These are phyloP conservation scores for Whitmania pigra DNA, from an alignment of 1,140 invertebrate species.

Conservation along the genomic window DNA sequence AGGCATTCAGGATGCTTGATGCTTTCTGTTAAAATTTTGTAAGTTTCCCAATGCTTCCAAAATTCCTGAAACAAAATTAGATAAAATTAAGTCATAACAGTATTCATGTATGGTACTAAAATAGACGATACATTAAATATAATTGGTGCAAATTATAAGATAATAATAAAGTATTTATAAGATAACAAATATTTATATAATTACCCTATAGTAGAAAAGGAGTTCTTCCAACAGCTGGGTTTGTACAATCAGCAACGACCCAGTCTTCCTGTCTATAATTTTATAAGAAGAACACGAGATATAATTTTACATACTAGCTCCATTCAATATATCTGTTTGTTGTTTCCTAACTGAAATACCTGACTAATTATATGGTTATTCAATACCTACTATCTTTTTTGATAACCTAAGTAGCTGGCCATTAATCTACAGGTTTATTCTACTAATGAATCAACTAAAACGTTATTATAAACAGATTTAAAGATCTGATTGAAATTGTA, in stretches of 20 bases:
- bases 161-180: too few relatives aligned
- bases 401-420: too few relatives aligned
- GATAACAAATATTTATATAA: too few relatives aligned
- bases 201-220: slow-evolving; percentile 33
- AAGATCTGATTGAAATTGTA: too few relatives aligned
- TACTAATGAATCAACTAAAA: too few relatives aligned
- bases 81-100: not conserved
- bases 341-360: not conserved
- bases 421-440: too few relatives aligned
- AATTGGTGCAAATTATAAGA: not conserved
- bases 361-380: too few relatives aligned
- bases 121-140: not conserved
- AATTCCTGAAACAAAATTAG: slow-evolving; percentile 31
- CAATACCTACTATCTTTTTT: too few relatives aligned
- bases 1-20: slow-evolving; percentile 34
- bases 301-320: not conserved
- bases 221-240: slow-evolving; percentile 32
- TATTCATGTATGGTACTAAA: not conserved
- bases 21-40: slow-evolving; percentile 34
- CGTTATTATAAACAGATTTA: too few relatives aligned
- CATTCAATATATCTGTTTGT: not conserved
- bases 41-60: slow-evolving; percentile 40
- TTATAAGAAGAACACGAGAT: not conserved
- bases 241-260: slow-evolving; percentile 30
- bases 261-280: slow-evolving; percentile 8